A percentile compares a stretch with the other conserved stretches of the same genome.
Conservation (phyloP, 2,888 invertebrate species). For the Platycheirus albimanus region DNA sequence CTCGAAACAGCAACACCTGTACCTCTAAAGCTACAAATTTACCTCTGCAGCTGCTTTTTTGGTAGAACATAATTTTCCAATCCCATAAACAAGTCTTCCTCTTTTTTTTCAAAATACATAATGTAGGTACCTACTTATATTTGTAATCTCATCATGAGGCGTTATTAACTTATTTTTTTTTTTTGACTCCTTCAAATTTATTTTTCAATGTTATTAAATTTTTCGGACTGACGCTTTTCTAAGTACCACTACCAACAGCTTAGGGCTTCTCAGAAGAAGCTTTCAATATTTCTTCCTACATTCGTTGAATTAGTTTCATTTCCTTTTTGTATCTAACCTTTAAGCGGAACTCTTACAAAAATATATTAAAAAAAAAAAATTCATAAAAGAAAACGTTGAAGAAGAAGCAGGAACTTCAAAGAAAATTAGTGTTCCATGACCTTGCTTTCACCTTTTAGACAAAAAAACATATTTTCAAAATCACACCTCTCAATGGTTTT, state of each 20-base stretch:
- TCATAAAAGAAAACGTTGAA: background rate
- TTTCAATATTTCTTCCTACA: background rate
- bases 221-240: conserved; percentile 4
- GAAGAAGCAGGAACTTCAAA: conserved; percentile 19
- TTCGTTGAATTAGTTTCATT: background rate
- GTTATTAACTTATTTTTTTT: background rate
- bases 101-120: too few relatives aligned
- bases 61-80: too few relatives aligned
- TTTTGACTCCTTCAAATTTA: conserved; percentile 1
- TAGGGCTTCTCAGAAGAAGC: background rate
- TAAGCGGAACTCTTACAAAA: background rate
- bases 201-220: conserved; percentile 19
- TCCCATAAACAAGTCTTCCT: too few relatives aligned
- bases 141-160: too few relatives aligned
- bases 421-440: conserved; percentile 16
- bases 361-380: background rate
- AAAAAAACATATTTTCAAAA: conserved; percentile 12
- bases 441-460: conserved; percentile 16
- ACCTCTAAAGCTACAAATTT: too few relatives aligned
- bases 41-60: too few relatives aligned
- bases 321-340: background rate
- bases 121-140: too few relatives aligned
- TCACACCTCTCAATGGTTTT: conserved; percentile 21
- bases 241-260: background rate
- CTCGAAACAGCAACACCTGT: too few relatives aligned